Percentiles rank a stretch among this genome's conserved stretches.
Conservation (phyloP, 2,113 vertebrate species). For the Neodon shergylaensis region DNA sequence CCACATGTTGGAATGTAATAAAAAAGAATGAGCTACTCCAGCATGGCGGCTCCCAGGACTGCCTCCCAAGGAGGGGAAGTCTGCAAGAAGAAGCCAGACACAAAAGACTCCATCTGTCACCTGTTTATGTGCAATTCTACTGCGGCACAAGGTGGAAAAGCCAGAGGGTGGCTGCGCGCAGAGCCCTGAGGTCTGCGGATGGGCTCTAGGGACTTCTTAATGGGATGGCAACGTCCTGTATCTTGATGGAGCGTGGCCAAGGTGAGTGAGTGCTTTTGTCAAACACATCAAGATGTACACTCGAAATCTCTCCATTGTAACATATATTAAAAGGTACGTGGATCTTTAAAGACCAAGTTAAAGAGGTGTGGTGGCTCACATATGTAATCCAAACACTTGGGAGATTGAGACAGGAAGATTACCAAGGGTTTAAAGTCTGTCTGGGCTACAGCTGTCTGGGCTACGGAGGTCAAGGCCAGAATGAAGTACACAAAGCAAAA, state of each 20-base stretch:
- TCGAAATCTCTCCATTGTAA: neutral
- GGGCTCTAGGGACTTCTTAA: neutral
- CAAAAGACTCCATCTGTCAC: neutral
- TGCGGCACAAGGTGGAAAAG: neutral
- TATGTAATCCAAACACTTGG: neutral
- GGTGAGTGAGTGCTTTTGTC: neutral
- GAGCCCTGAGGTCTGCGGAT: neutral
- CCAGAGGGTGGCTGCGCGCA: neutral
- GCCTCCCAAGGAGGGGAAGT: neutral
- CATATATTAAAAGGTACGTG: neutral
- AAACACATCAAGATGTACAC: neutral
- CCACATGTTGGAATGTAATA: neutral
- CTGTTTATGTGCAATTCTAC: neutral
- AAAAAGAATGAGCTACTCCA: neutral
- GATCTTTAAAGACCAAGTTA: neutral
- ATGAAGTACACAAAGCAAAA: neutral
- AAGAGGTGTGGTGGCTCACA: neutral
- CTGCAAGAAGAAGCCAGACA: constrained; percentile 9
- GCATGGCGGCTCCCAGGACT: too few species aligned
- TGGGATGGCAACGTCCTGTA: neutral
- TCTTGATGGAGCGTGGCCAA: neutral
- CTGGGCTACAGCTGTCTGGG: neutral
- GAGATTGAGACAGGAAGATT: neutral
- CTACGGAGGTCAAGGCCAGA: neutral
- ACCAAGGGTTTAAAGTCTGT: neutral